Conservation (phyloP, 2,113 vertebrate genomes). For the Acrocephalus kingi region DNA sequence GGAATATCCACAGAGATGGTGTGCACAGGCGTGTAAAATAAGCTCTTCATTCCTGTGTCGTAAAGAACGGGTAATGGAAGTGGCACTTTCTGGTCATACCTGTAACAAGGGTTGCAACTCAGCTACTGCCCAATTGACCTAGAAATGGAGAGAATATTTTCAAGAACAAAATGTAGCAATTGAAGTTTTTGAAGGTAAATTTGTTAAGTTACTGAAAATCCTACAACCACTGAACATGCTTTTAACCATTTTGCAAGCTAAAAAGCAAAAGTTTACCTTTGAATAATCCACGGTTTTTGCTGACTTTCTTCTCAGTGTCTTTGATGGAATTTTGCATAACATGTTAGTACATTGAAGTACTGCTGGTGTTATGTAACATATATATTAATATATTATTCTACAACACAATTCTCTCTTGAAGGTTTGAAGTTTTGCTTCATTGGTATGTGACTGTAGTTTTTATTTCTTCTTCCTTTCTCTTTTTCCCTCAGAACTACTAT, state of each 20-base stretch:
- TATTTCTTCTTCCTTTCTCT: neutral
- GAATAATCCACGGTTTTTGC: neutral
- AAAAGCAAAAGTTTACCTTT: neutral
- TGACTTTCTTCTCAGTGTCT: neutral
- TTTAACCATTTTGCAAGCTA: neutral
- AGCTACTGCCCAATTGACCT: neutral
- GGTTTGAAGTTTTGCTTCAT: neutral
- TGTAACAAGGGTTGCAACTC: neutral
- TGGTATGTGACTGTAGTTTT: neutral
- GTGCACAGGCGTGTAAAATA: neutral
- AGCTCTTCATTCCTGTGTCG: neutral
- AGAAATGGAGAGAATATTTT: neutral
- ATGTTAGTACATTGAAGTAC: neutral
- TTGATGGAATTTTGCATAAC: neutral
- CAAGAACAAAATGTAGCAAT: neutral
- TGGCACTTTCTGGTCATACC: neutral
- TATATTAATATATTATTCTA: neutral
- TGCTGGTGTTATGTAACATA: neutral
- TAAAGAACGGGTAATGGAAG: neutral
- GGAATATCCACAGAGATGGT: neutral
- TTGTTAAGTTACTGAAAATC: neutral
- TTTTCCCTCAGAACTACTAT: slow-evolving; percentile 85
- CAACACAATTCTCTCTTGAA: neutral
- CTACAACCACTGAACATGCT: neutral
- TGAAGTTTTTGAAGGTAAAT: neutral